These are phyloP conservation scores for Zootoca vivipara DNA, from an alignment of 2,113 vertebrate genomes.

Conservation along the genomic window DNA sequence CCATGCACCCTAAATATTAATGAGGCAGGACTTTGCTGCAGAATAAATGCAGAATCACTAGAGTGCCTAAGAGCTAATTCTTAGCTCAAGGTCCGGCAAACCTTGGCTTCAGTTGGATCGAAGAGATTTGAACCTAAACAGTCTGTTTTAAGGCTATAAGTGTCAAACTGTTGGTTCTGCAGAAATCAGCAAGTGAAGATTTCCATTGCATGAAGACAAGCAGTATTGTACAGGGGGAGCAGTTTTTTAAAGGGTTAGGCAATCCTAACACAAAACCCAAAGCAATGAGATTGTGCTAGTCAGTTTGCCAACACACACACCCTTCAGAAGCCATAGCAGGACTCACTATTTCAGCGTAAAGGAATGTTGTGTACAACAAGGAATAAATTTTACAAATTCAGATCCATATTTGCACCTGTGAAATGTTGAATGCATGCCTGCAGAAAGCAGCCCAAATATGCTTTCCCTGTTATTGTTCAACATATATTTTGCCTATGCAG, in stretches of 20 bases:
- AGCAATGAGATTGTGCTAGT: not conserved
- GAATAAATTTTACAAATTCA: not conserved
- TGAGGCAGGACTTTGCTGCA: constrained; percentile 56
- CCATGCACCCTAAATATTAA: not conserved
- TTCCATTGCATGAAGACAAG: not conserved
- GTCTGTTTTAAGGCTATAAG: not conserved
- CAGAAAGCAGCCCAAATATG: not conserved
- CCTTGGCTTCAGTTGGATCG: not conserved
- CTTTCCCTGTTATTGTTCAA: constrained; percentile 18
- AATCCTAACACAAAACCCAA: not conserved
- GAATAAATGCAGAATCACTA: constrained; percentile 41
- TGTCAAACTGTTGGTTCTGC: not conserved
- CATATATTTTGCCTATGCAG: not conserved
- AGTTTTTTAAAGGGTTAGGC: not conserved
- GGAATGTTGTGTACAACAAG: too few species aligned
- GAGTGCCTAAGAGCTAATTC: constrained; percentile 54
- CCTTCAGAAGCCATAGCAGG: not conserved
- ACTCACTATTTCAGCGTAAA: not conserved
- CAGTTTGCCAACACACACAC: not conserved
- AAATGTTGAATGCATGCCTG: not conserved
- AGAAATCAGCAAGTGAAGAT: not conserved
- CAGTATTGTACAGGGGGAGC: not conserved
- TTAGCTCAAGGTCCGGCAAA: constrained; percentile 54
- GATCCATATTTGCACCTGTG: not conserved
- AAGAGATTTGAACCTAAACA: not conserved